Percentiles rank a stretch among this genome's conserved stretches.
Evolutionary conservation across 2,113 vertebrate species (phyloP).

Genomic region (Odontesthes bonariensis): DNA sequence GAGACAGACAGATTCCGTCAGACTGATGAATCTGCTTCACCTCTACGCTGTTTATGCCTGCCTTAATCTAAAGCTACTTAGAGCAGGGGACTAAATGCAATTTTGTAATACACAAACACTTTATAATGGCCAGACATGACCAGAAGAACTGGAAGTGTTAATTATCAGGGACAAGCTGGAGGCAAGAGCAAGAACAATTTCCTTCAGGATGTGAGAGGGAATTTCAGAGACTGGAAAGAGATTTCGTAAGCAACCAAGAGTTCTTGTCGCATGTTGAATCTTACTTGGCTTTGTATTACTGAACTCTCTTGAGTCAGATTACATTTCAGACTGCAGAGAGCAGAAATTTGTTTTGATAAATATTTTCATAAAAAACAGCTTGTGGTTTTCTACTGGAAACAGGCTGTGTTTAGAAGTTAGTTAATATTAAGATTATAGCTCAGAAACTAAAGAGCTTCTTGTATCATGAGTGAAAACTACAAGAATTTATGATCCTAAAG

Average conservation of each 20-base stretch:
- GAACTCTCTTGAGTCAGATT: background rate
- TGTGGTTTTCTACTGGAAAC: too few relatives aligned
- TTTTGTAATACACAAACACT: constrained; percentile 3
- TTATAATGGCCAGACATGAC: constrained; percentile 2
- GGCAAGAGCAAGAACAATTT: background rate
- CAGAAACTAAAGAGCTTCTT: too few relatives aligned
- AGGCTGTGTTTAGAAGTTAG: too few relatives aligned
- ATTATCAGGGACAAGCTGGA: constrained; percentile 12
- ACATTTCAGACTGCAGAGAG: background rate
- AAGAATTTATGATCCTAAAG: background rate
- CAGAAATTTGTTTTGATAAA: background rate
- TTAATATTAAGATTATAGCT: too few relatives aligned
- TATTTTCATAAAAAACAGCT: too few relatives aligned
- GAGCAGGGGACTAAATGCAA: background rate
- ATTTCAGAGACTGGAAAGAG: background rate
- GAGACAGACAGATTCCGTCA: background rate
- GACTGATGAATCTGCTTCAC: constrained; percentile 3
- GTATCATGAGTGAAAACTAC: background rate
- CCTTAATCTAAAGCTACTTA: background rate
- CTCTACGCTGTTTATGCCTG: background rate
- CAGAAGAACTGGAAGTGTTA: constrained; percentile 8
- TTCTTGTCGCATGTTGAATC: background rate
- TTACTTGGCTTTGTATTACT: background rate
- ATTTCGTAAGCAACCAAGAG: background rate
- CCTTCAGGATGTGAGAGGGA: constrained; percentile 1